Base-by-base conservation (phyloP, 1,140 invertebrate species). In the Tetraneura akinire region DNA sequence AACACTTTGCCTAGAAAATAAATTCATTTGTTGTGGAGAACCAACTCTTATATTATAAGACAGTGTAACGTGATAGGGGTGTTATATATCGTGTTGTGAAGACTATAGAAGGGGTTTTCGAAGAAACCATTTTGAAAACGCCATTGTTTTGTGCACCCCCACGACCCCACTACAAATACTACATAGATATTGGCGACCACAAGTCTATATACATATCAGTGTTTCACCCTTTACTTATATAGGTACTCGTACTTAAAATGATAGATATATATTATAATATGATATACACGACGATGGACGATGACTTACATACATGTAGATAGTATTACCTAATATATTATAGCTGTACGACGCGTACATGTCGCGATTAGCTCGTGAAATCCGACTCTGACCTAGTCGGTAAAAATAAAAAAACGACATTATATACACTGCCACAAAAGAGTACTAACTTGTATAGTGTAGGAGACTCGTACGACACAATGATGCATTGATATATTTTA, bases 111-210 rank as follows among this genome's bases (percentile, higher is more conserved):
- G 21, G 37, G 21, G 42, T 9, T 23, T 42, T 45, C 16, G 4
- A 9, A 45, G 74, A 78, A 78, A 60, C 55, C 74, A 78, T 78
- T 78, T 78, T 78, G 74, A 13, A 78, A 21, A 62, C 74, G 29
- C 74, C 74, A 78, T 66, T 68, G 55, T 78, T 78, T 78, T 0
- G 21, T 8, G 8, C 57, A 18, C 18, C 29, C 29, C 57, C 29
- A n/a, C n/a, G n/a, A n/a, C 32, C 60, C 60, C 14, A 32, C 60
- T 18, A n/a, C 32, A 45, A 23, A 47, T 70, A 45, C 8, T 70
- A 47, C 49, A 23, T 49, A 14, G 13, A 57, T 26, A 26, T 13
- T 26, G 4, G 14, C 10, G 23, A 57, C 55, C 55, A 29, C 23
- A 57, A 53, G 51, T 21, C 18, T 8, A 37, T 8, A 37, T 37